Evolutionary conservation across 2,113 vertebrate species (phyloP).

Genomic region (Petaurus breviceps): DNA sequence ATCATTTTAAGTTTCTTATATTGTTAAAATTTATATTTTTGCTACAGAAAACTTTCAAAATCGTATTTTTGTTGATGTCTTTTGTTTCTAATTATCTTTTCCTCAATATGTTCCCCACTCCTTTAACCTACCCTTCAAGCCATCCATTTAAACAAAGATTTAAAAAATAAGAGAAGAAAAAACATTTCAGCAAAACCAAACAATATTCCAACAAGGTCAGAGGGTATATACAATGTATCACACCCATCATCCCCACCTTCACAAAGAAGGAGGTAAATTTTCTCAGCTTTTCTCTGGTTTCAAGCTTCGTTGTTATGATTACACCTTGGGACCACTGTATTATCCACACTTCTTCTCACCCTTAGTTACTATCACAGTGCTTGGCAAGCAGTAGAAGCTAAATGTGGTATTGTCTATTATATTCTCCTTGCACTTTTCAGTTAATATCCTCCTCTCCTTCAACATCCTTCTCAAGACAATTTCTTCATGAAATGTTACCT

Average conservation of each 20-base stretch:
- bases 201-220: neutral
- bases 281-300: neutral
- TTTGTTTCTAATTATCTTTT: neutral
- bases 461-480: neutral
- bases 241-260: neutral
- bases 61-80: neutral
- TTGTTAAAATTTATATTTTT: neutral
- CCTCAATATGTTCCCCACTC: neutral
- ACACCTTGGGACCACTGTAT: neutral
- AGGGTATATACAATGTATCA: neutral
- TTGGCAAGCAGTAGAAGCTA: neutral
- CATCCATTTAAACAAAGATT: neutral
- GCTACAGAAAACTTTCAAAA: neutral
- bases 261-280: neutral
- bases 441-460: neutral
- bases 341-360: neutral
- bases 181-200: neutral
- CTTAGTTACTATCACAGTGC: neutral
- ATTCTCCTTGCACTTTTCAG: neutral
- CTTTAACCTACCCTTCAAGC: neutral
- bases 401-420: neutral
- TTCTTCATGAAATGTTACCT: neutral
- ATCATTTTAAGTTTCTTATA: neutral
- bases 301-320: neutral
- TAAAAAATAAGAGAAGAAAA: neutral